Evolutionary conservation across 2,888 invertebrate genomes (phyloP).

Genomic region (Neoaliturus tenellus): DNA sequence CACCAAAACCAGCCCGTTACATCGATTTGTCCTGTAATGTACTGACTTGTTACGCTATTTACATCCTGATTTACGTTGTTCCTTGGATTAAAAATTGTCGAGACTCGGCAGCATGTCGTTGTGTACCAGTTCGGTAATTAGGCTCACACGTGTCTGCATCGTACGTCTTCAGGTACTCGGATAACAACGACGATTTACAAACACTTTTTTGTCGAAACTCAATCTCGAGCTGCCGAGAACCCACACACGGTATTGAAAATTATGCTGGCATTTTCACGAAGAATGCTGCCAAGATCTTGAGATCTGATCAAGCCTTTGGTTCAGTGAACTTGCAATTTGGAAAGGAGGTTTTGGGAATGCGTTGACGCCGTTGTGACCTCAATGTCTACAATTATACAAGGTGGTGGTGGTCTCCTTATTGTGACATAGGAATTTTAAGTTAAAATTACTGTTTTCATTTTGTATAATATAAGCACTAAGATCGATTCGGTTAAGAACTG

Average conservation of each 20-base stretch:
- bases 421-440: too few species aligned
- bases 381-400: too few species aligned
- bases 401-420: too few species aligned
- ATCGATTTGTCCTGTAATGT: constrained; percentile 4
- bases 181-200: neutral
- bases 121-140: too few species aligned
- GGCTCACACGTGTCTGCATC: neutral
- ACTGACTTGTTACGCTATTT: constrained; percentile 18
- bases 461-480: too few species aligned
- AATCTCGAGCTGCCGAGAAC: neutral
- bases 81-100: neutral
- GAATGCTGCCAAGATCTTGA: constrained; percentile 5
- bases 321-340: constrained; percentile 23
- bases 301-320: neutral
- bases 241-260: neutral
- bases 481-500: too few species aligned
- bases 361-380: too few species aligned
- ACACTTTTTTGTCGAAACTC: constrained; percentile 3
- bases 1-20: constrained; percentile 2
- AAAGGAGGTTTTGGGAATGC: neutral
- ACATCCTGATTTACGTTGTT: neutral
- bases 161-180: neutral
- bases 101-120: neutral
- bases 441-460: too few species aligned
- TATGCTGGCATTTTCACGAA: neutral